Percentiles rank a stretch among this genome's conserved stretches.
Conservation (phyloP, 2,888 invertebrate genomes). For the Leucoptera coffeella region DNA sequence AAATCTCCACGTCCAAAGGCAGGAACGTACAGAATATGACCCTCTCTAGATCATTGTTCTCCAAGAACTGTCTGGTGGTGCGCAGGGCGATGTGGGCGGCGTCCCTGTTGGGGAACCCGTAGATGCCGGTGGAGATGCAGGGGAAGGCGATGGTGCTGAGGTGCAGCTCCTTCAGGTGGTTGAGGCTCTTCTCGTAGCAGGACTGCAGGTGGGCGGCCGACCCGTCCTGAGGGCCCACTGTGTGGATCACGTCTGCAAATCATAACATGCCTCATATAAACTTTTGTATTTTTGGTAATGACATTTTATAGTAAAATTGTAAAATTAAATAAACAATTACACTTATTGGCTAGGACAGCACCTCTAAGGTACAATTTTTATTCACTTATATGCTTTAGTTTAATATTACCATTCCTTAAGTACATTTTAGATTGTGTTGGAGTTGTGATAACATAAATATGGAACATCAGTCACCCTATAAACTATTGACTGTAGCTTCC, state of each 20-base stretch:
- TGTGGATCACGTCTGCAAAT: slow-evolving; percentile 82
- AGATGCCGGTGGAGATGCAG: slow-evolving; percentile 89
- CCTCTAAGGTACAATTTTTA: no score
- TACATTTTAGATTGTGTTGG: no score
- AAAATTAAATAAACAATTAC: no score
- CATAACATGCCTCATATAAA: no score
- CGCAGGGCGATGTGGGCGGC: slow-evolving; percentile 71
- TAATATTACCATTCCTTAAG: no score
- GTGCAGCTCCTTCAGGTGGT: slow-evolving; percentile 45
- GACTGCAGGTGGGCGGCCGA: slow-evolving; percentile 55
- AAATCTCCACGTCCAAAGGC: slow-evolving; percentile 63
- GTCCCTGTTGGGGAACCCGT: slow-evolving; percentile 74
- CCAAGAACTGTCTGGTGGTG: slow-evolving; percentile 61
- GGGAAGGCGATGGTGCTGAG: slow-evolving; percentile 74
- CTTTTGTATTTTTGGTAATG: no score
- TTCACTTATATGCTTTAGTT: no score
- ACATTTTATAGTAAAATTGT: no score
- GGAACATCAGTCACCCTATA: no score
- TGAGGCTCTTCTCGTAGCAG: slow-evolving; percentile 67
- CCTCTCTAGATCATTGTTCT: slow-evolving; percentile 46
- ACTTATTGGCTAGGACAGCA: no score
- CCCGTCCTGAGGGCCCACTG: slow-evolving; percentile 80
- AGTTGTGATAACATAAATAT: no score
- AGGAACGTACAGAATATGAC: slow-evolving; percentile 79
- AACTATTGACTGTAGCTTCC: no score